Percentiles rank a stretch among this genome's conserved stretches.
Conservation (phyloP, 2,888 invertebrate genomes). For the Marronus borbonicus region DNA sequence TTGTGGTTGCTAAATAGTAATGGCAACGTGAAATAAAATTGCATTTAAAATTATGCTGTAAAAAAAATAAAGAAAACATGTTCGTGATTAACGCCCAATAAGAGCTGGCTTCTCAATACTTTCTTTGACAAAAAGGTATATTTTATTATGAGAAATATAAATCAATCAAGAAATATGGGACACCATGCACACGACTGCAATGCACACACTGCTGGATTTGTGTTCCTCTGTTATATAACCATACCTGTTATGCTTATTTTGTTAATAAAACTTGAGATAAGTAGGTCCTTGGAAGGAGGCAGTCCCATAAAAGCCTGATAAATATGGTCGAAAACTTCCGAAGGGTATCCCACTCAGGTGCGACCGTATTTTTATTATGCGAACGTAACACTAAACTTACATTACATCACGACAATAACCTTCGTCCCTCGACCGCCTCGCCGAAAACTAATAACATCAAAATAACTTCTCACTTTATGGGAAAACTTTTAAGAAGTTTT, state of each 20-base stretch:
- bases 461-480: slow-evolving; percentile 47
- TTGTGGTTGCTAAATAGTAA: too few relatives aligned
- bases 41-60: too few relatives aligned
- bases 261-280: slow-evolving; percentile 17
- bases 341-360: slow-evolving; percentile 16
- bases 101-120: neutral
- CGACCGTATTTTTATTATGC: slow-evolving; percentile 43
- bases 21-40: too few relatives aligned
- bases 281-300: neutral
- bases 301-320: slow-evolving; percentile 30
- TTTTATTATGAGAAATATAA: neutral
- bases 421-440: slow-evolving; percentile 4
- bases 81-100: neutral
- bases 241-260: slow-evolving; percentile 5
- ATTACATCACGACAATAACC: slow-evolving; percentile 41
- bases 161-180: neutral
- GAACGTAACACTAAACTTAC: slow-evolving; percentile 43
- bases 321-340: slow-evolving; percentile 35
- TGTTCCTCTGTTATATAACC: neutral
- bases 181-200: too few relatives aligned
- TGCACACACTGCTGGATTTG: too few relatives aligned
- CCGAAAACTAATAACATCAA: slow-evolving; percentile 46
- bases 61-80: too few relatives aligned
- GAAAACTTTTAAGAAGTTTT: slow-evolving; percentile 50
- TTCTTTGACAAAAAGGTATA: neutral